Percentiles rank a stretch among this genome's conserved stretches.
Conservation (phyloP, 2,113 vertebrate species). For the Aptenodytes patagonicus region DNA sequence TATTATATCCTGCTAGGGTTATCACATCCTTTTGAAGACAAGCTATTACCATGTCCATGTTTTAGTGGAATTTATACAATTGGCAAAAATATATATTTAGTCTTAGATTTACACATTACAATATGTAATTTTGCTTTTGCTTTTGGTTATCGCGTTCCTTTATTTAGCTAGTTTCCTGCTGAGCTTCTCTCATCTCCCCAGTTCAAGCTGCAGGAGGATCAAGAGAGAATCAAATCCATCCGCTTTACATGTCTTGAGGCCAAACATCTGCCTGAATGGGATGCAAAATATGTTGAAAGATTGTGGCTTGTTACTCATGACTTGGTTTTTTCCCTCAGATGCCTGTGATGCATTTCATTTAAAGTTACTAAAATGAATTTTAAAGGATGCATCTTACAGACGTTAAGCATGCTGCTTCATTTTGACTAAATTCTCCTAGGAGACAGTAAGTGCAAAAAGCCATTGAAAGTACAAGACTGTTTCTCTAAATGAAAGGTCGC, state of each 20-base stretch:
- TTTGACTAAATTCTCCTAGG: neutral
- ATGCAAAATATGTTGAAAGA: conserved; percentile 1
- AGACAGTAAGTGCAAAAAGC: neutral
- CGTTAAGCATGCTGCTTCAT: neutral
- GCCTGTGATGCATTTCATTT: neutral
- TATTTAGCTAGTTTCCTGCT: neutral
- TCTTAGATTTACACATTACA: neutral
- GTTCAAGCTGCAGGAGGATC: neutral
- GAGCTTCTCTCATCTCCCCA: neutral
- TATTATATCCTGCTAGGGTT: neutral
- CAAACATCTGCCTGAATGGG: conserved; percentile 13
- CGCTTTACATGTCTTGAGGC: conserved; percentile 32
- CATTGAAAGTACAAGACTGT: neutral
- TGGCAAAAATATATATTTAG: neutral
- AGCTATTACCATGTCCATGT: neutral
- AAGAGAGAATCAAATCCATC: neutral
- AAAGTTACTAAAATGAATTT: neutral
- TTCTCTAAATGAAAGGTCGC: neutral
- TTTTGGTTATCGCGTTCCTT: neutral
- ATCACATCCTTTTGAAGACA: neutral
- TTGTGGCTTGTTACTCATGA: neutral
- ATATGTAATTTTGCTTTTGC: neutral
- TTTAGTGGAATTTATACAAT: neutral
- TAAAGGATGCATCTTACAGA: neutral
- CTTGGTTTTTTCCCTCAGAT: neutral